Conservation (phyloP, 2,797 vertebrate species). For the Dicrostonyx torquatus region DNA sequence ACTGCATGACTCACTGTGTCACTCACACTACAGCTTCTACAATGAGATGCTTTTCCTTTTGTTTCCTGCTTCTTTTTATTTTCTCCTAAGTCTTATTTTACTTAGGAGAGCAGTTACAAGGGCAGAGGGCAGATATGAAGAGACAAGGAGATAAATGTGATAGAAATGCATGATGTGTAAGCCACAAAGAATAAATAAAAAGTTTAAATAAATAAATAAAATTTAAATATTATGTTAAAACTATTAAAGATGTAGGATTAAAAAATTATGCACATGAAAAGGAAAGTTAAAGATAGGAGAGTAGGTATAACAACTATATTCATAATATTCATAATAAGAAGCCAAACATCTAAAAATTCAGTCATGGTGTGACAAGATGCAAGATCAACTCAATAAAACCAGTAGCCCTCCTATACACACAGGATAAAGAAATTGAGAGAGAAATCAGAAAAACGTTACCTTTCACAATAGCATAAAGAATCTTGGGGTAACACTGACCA, state of each 20-base stretch:
- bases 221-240: background rate
- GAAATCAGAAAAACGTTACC: too few relatives aligned
- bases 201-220: background rate
- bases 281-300: constrained; percentile 18
- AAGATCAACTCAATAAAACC: too few relatives aligned
- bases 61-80: background rate
- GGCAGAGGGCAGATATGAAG: background rate
- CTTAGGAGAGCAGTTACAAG: background rate
- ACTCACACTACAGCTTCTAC: background rate
- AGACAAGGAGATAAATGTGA: background rate
- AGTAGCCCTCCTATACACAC: too few relatives aligned
- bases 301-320: background rate
- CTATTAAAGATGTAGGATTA: background rate
- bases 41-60: background rate
- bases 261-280: background rate
- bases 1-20: background rate
- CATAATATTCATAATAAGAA: constrained; percentile 46
- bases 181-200: background rate
- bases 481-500: too few relatives aligned
- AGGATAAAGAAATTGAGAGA: too few relatives aligned
- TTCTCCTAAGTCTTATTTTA: background rate
- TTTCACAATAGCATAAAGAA: too few relatives aligned
- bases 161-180: background rate
- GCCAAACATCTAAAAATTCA: constrained; percentile 11
- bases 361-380: too few relatives aligned